Conservation (phyloP, 2,797 vertebrate genomes). For the Mormyrops attenuatus region DNA sequence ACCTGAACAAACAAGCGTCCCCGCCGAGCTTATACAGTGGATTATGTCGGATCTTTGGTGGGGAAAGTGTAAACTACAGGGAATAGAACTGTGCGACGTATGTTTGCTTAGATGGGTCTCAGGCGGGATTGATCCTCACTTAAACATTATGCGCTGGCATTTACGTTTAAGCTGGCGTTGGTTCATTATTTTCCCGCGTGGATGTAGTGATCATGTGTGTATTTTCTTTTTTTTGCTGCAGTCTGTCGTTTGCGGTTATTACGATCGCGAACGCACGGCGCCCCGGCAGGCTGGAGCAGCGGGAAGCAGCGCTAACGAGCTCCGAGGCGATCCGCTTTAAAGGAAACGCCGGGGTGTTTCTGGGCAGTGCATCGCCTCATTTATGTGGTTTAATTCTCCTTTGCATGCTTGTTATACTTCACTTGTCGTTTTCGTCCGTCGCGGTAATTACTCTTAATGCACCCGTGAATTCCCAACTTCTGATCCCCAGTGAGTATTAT, state of each 20-base stretch:
- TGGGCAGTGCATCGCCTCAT: constrained; percentile 44
- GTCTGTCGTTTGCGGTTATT: constrained; percentile 63
- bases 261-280: constrained; percentile 29
- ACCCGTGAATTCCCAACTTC: background rate
- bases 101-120: background rate
- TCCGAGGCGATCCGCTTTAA: constrained; percentile 40
- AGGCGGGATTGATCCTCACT: background rate
- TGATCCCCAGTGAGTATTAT: background rate
- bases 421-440: background rate
- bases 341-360: constrained; percentile 53
- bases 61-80: background rate
- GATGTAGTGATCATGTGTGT: background rate
- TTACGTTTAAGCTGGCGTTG: background rate
- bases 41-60: constrained; percentile 3
- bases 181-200: background rate
- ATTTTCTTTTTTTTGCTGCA: constrained; percentile 41
- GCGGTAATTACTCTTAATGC: background rate
- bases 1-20: constrained; percentile 31
- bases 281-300: constrained; percentile 43
- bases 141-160: background rate
- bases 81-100: background rate
- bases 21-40: constrained; percentile 12
- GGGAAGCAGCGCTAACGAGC: constrained; percentile 64
- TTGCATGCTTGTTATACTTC: background rate
- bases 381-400: background rate